Evolutionary conservation across 2,888 invertebrate species (phyloP), one percentile per base, ranked within the genome.

Genomic region (Lasioglossum leucozonium): DNA sequence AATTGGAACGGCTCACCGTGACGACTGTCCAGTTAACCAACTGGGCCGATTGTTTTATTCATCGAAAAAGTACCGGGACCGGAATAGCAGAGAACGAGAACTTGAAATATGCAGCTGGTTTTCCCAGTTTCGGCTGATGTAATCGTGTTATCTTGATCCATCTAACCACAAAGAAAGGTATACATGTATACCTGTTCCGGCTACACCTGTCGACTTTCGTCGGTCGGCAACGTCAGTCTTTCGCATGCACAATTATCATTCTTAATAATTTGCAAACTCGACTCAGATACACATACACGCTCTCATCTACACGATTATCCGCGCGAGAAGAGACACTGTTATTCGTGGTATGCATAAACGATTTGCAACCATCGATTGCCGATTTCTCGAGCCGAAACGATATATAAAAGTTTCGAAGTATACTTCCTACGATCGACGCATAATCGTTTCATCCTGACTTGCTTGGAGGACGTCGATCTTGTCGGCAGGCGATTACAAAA

Each of bases 201-300:
- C 51, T 72, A 72, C 78, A 84, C 77, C 78, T 84, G 75, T 84
- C 84, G 37, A 62, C n/a, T 30, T 75, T 81, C 47, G 22, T 69
- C 30, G 44, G 55, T 16, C 77, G 44, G 44, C 40, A 16, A 13
- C 67, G 67, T 22, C 37, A n/a, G 40, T 22, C 67, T 13, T 30
- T 58, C 37, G 3, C 16, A 26, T n/a, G 22, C 26, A 40, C 47
- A 77, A 73, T 69, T 37, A 67, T 51, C 58, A 18, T 18, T 67
- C 34, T 67, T 67, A 37, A 34, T 37, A 67, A 67, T 67, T 40
- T 37, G 10, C 67, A 40, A 67, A n/a, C 67, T 37, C 37, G n/a
- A 51, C 3, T 51, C 10, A 3, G n/a, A n/a, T 11, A 42, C 42
- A 42, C 42, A 40, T 10, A 40, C 22, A 22, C 22, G 22, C 2